phyloP scores from a whole-genome alignment of 2,888 invertebrate genomes.

The Pristionchus maxplancki region DNA sequence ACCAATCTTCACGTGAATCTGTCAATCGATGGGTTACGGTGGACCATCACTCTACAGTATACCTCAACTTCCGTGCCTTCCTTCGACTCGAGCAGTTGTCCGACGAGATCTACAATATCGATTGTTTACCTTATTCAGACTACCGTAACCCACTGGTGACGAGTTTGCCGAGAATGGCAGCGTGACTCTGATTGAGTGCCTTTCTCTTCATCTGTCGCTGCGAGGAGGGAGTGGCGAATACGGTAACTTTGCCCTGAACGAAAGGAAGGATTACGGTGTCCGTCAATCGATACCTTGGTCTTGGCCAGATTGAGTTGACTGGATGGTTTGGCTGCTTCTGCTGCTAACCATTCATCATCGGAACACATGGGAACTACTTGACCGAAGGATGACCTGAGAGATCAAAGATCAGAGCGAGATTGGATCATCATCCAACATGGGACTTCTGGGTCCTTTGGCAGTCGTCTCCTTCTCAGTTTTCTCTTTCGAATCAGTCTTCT shows the following conservation, averaged over 20 bases:
- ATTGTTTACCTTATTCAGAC: not conserved
- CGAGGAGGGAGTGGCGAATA: slow-evolving; percentile 46
- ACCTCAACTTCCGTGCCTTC: slow-evolving; percentile 48
- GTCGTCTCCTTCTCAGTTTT: slow-evolving; percentile 19
- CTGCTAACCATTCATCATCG: slow-evolving; percentile 48
- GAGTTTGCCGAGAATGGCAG: slow-evolving; percentile 35
- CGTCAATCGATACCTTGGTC: slow-evolving; percentile 10
- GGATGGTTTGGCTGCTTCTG: slow-evolving; percentile 31
- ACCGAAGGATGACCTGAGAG: slow-evolving; percentile 38
- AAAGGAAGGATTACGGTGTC: not conserved
- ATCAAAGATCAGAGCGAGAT: slow-evolving; percentile 8
- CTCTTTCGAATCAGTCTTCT: slow-evolving; percentile 5
- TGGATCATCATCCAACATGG: slow-evolving; percentile 21
- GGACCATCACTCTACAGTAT: not conserved
- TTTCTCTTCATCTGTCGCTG: slow-evolving; percentile 33
- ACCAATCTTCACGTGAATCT: slow-evolving; percentile 40
- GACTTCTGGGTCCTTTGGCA: slow-evolving; percentile 16
- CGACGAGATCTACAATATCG: slow-evolving; percentile 40
- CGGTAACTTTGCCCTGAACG: slow-evolving; percentile 41
- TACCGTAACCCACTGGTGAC: slow-evolving; percentile 33
- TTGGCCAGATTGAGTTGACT: slow-evolving; percentile 49
- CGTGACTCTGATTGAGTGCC: slow-evolving; percentile 49
- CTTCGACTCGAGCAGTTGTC: slow-evolving; percentile 43
- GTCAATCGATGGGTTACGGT: not conserved
- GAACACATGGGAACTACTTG: slow-evolving; percentile 49